Evolutionary conservation across 2,113 vertebrate species (phyloP).

Genomic region (Indicator indicator): DNA sequence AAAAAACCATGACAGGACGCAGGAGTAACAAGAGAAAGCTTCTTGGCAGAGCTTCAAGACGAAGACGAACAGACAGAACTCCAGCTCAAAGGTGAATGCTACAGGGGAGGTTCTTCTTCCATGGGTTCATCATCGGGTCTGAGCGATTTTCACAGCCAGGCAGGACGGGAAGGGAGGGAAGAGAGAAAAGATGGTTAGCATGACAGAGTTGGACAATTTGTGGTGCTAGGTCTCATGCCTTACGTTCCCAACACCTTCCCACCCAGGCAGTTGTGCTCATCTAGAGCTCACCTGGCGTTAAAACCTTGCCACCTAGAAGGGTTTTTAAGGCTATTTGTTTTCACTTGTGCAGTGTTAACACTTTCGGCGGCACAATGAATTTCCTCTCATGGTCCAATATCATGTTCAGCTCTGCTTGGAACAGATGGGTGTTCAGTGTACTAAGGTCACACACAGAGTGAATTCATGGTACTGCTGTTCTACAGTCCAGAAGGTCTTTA

Average conservation of each 20-base stretch:
- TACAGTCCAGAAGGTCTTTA: background rate
- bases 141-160: background rate
- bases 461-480: background rate
- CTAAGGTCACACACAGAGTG: background rate
- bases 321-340: background rate
- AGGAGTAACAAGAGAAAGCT: constrained; percentile 73
- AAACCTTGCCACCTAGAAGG: background rate
- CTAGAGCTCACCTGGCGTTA: background rate
- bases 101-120: constrained; percentile 94
- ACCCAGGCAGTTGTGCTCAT: background rate
- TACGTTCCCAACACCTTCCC: background rate
- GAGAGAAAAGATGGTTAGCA: background rate
- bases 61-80: constrained; percentile 74
- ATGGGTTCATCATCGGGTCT: constrained; percentile 94
- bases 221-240: background rate
- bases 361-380: background rate
- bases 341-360: fast-evolving
- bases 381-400: background rate
- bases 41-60: constrained; percentile 82
- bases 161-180: background rate
- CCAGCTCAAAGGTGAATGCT: constrained; percentile 69
- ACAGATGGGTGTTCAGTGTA: background rate
- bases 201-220: background rate
- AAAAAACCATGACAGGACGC: constrained; percentile 67
- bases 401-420: fast-evolving